phyloP scores from a whole-genome alignment of 2,888 invertebrate genomes.

The Pammene fasciana region DNA sequence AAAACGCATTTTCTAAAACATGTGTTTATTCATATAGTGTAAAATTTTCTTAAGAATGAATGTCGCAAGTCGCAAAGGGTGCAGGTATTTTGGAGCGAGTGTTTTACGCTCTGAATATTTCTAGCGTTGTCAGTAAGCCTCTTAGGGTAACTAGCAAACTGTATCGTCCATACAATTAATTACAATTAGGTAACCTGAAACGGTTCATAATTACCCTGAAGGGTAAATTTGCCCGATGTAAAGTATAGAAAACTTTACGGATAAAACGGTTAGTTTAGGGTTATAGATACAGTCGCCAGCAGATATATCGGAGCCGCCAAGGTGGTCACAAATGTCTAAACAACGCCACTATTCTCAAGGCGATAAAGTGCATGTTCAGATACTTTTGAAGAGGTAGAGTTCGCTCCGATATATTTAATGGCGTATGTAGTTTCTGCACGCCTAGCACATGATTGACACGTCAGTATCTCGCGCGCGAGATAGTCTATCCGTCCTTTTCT shows the following conservation, averaged over 20 bases:
- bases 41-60: neutral
- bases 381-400: too few relatives aligned
- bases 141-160: slow-evolving; percentile 27
- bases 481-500: too few relatives aligned
- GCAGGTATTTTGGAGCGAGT: neutral
- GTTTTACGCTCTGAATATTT: slow-evolving; percentile 3
- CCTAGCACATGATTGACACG: too few relatives aligned
- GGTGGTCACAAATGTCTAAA: too few relatives aligned
- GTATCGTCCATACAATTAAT: slow-evolving; percentile 37
- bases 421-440: too few relatives aligned
- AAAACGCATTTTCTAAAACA: slow-evolving; percentile 1
- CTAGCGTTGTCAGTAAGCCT: slow-evolving; percentile 25
- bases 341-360: too few relatives aligned
- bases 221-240: neutral
- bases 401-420: too few relatives aligned
- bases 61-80: neutral
- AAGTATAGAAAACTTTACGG: neutral
- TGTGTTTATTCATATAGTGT: neutral
- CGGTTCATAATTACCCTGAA: neutral
- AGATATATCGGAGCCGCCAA: too few relatives aligned
- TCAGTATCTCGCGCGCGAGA: too few relatives aligned
- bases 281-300: too few relatives aligned
- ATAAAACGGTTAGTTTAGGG: too few relatives aligned
- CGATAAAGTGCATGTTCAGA: too few relatives aligned
- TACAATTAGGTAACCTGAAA: neutral